A percentile compares a stretch with the other conserved stretches of the same genome.
Evolutionary conservation across 2,888 invertebrate species (phyloP).

Genomic region (Sthenelais limicola): DNA sequence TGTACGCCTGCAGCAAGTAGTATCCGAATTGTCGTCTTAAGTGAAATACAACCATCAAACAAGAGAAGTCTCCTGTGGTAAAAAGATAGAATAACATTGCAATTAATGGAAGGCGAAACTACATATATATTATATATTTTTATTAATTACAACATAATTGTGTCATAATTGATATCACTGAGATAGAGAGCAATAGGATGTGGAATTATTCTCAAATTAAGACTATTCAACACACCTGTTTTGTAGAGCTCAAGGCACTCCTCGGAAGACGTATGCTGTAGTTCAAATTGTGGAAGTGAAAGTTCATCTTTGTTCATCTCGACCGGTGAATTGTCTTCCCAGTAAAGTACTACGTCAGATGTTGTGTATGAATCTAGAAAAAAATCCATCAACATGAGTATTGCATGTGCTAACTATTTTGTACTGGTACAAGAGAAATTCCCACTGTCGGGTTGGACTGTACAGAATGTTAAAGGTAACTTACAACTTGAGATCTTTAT

Average conservation of each 20-base stretch:
- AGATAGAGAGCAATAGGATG: too few relatives aligned
- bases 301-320: conserved; percentile 45
- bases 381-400: neutral
- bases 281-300: conserved; percentile 52
- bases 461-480: too few relatives aligned
- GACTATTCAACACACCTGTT: too few relatives aligned
- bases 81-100: neutral
- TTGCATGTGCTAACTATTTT: neutral
- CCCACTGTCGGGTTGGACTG: too few relatives aligned
- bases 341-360: conserved; percentile 29
- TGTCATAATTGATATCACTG: too few relatives aligned
- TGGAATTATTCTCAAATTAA: too few relatives aligned
- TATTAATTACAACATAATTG: too few relatives aligned
- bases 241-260: conserved; percentile 48
- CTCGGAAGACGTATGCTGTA: conserved; percentile 32
- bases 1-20: conserved; percentile 53
- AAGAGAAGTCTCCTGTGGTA: conserved; percentile 51
- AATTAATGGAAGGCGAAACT: too few relatives aligned
- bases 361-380: conserved; percentile 33
- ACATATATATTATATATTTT: too few relatives aligned
- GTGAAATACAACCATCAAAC: conserved; percentile 50
- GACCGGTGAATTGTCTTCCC: conserved; percentile 43
- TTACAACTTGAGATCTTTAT: conserved; percentile 52
- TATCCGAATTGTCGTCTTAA: conserved; percentile 51
- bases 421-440: too few relatives aligned